Conservation (phyloP, 2,113 vertebrate genomes). For the Scolopax mira region DNA sequence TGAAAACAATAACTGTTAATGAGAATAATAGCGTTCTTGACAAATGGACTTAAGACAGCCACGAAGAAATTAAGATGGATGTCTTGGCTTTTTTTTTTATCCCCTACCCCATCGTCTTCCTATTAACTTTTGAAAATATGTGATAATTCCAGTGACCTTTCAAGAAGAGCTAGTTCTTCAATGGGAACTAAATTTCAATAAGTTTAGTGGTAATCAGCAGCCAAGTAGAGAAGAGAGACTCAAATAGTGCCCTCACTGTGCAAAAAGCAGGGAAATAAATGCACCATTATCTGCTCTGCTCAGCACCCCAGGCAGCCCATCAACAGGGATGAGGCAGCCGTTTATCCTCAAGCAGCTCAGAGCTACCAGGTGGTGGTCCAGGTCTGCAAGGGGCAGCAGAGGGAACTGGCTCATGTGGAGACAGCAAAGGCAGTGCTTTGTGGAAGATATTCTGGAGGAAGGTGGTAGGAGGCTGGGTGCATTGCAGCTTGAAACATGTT, state of each 20-base stretch:
- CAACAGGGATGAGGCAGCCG: accelerated
- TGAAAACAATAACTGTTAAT: not conserved
- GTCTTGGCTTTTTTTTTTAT: not conserved
- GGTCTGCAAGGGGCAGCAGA: not conserved
- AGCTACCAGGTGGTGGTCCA: not conserved
- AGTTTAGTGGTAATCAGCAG: not conserved
- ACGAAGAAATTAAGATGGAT: not conserved
- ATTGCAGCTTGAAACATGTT: not conserved
- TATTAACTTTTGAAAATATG: not conserved
- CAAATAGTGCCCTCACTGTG: not conserved
- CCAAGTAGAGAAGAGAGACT: not conserved
- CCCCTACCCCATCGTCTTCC: not conserved
- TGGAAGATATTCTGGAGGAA: not conserved
- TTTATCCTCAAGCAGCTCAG: not conserved
- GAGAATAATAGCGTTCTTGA: not conserved
- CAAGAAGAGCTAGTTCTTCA: not conserved
- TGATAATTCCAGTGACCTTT: not conserved
- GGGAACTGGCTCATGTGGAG: not conserved
- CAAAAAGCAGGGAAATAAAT: not conserved
- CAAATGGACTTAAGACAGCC: not conserved
- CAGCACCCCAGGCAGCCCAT: not conserved
- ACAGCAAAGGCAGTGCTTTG: accelerated
- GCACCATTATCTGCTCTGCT: not conserved
- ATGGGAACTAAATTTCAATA: not conserved
- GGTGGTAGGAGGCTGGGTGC: not conserved